Conservation (phyloP, 2,113 vertebrate species). For the Buteo buteo region DNA sequence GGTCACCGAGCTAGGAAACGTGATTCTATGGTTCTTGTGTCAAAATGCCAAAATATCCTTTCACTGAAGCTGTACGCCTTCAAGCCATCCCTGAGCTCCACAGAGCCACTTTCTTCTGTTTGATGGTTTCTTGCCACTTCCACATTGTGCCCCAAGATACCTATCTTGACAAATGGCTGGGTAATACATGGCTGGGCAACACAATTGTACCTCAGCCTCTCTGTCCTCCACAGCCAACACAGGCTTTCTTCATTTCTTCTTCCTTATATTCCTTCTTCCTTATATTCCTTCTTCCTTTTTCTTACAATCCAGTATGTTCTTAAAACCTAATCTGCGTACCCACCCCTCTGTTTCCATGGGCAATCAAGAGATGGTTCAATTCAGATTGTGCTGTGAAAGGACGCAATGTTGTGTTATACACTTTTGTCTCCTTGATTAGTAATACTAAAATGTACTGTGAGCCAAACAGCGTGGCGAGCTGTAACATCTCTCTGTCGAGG, state of each 20-base stretch:
- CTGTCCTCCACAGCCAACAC: not conserved
- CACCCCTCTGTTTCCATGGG: not conserved
- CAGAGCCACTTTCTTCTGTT: not conserved
- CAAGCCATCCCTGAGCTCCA: not conserved
- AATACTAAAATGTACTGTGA: not conserved
- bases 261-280: not conserved
- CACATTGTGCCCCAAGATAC: not conserved
- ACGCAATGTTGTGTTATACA: not conserved
- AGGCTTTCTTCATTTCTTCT: not conserved
- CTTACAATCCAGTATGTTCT: not conserved
- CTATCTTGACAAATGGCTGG: not conserved
- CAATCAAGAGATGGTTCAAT: not conserved
- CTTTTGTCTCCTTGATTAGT: not conserved
- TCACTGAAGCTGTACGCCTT: not conserved
- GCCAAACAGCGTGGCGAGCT: not conserved
- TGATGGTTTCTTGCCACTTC: not conserved
- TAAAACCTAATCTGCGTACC: not conserved
- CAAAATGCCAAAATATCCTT: not conserved
- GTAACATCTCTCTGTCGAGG: not conserved
- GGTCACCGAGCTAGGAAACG: not conserved
- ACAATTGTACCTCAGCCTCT: not conserved
- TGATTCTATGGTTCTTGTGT: not conserved
- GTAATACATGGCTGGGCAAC: not conserved
- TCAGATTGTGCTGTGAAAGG: not conserved
- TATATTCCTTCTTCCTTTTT: not conserved